Evolutionary conservation across 2,113 vertebrate species (phyloP).

Genomic region (Zonotrichia leucophrys): DNA sequence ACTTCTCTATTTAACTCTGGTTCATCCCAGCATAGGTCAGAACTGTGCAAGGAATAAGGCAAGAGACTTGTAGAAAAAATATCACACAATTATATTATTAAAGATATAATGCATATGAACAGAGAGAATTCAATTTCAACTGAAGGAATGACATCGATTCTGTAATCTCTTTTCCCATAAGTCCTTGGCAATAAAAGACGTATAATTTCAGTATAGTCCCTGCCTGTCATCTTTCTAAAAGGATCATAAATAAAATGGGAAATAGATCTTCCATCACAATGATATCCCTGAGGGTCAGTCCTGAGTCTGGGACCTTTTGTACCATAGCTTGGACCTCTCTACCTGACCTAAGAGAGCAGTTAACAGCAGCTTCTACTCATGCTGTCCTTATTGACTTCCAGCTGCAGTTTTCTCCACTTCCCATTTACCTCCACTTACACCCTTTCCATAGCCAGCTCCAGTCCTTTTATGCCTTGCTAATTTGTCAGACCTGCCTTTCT

Average conservation of each 20-base stretch:
- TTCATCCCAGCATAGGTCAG: neutral
- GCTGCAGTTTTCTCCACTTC: neutral
- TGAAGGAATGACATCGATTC: neutral
- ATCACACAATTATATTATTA: neutral
- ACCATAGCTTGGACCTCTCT: neutral
- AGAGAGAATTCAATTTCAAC: neutral
- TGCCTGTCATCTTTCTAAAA: slow-evolving; percentile 13
- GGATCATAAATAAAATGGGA: neutral
- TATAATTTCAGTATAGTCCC: neutral
- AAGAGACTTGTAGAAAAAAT: neutral
- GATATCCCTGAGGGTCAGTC: neutral
- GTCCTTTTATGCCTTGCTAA: neutral
- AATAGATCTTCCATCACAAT: neutral
- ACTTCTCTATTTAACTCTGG: neutral
- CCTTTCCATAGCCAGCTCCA: neutral
- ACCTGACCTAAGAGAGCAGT: neutral
- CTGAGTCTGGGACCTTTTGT: neutral
- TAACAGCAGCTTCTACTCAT: neutral
- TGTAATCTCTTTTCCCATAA: neutral
- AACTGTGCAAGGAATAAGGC: neutral
- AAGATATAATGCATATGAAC: neutral
- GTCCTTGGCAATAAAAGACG: neutral
- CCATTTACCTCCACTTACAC: neutral
- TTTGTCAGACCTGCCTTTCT: neutral
- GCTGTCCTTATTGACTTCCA: neutral